Evolutionary conservation across 2,888 invertebrate species (phyloP), one percentile per base, ranked within the genome.

Genomic region (Siphonodentalium dalli): DNA sequence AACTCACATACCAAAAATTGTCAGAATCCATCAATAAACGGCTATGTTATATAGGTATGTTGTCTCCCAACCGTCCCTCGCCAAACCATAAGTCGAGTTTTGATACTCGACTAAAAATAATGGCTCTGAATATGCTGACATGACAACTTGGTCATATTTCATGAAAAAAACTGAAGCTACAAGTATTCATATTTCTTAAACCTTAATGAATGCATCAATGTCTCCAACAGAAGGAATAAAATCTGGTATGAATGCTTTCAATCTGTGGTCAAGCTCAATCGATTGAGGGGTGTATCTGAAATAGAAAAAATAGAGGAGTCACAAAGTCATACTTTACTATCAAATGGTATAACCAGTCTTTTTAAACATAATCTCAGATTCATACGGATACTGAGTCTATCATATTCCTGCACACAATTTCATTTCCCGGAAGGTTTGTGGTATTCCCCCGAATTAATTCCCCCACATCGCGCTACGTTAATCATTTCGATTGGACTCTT

Each of bases 201-300:
- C 91, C 85, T 98, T 99, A 34, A 99, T 87, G 83, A 99, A 97
- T 3, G 96, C 95, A 83, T 99, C 99, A 66, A 97, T 95, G 82
- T 99, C 98, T 0, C 99, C 99, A 40, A 99, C 96, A 0, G 96
- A 93, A 8, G 99, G 98, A 68, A 98, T 91, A 83, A 90, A 98
- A 75, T 99, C 98, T 1, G 97, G 95, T 48, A 97, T 88, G 79
- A 98, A 98, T 0, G 97, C 95, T 73, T 91, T 90, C 75, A 98
- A 85, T 75, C 91, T 91, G 79, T 91, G 90, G 45, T 93, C 93
- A 37, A 95, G 86, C 66, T 93, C 93, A 48, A 94, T 89, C 71
- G 89, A 89, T 82, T 95, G 94, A 0, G 97, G 95, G 1, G 92
- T 91, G 79, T 96, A 97, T 75, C 94, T 94, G 58, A 0, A 60